Evolutionary conservation across 2,113 vertebrate species (phyloP).

Genomic region (Platysteira castanea): DNA sequence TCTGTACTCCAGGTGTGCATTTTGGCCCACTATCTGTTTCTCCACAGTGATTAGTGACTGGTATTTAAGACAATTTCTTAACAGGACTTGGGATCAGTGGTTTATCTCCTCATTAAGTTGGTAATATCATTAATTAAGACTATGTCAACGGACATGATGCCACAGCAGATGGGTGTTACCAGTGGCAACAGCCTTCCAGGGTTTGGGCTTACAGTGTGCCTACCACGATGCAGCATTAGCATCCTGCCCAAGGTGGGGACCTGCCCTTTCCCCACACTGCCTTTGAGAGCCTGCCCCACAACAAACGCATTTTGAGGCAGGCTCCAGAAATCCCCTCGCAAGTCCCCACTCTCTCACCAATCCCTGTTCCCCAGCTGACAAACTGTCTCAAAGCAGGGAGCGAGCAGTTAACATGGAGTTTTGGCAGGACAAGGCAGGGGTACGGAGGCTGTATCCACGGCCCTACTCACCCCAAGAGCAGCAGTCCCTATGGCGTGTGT

Average conservation of each 20-base stretch:
- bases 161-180: constrained; percentile 7
- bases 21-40: constrained; percentile 49
- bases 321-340: constrained; percentile 11
- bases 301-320: not conserved
- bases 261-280: not conserved
- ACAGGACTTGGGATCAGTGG: constrained; percentile 19
- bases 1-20: constrained; percentile 39
- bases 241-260: not conserved
- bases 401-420: rapidly evolving
- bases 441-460: rapidly evolving
- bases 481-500: rapidly evolving
- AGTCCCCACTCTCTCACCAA: not conserved
- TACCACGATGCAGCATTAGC: rapidly evolving
- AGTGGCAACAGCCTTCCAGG: constrained; percentile 33
- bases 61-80: constrained; percentile 61
- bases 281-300: rapidly evolving
- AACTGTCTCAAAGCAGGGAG: not conserved
- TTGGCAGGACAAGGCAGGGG: not conserved
- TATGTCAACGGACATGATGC: constrained; percentile 39
- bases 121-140: constrained; percentile 40
- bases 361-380: rapidly evolving
- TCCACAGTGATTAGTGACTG: constrained; percentile 13
- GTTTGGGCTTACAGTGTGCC: not conserved
- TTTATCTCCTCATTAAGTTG: constrained; percentile 52
- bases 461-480: not conserved